Conservation (phyloP, 2,797 vertebrate species). For the Otolemur crassicaudatus region DNA sequence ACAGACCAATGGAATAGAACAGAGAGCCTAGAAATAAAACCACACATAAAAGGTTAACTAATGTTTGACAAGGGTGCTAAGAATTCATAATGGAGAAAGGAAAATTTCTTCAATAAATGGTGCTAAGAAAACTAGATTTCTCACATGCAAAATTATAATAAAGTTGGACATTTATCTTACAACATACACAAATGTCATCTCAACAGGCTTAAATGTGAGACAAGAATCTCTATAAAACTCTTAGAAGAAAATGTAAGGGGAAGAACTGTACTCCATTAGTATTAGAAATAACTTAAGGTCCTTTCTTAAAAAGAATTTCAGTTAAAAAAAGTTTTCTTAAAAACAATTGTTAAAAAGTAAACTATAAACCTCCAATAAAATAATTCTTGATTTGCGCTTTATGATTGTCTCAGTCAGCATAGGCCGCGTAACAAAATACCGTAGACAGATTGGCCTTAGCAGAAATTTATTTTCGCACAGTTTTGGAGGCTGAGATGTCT, state of each 20-base stretch:
- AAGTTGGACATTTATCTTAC: neutral
- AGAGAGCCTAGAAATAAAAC: neutral
- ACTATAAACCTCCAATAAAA: neutral
- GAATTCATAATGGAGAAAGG: neutral
- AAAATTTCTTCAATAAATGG: neutral
- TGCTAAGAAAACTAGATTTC: neutral
- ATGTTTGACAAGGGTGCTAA: neutral
- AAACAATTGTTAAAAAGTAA: neutral
- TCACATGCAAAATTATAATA: neutral
- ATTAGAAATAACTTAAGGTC: neutral
- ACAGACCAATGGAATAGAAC: neutral
- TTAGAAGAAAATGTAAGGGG: neutral
- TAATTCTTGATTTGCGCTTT: neutral
- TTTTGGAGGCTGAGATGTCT: neutral
- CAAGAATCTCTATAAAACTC: neutral
- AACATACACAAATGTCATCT: neutral
- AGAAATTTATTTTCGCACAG: neutral
- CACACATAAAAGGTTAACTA: neutral
- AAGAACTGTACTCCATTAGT: neutral
- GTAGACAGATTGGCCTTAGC: neutral
- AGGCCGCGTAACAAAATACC: neutral
- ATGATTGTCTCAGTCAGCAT: neutral
- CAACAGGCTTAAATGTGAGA: neutral
- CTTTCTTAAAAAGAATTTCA: neutral
- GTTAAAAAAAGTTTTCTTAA: neutral